Evolutionary conservation across 1,140 invertebrate species (phyloP), one percentile per base, ranked within the genome.

Genomic region (Pogonomyrmex barbatus): DNA sequence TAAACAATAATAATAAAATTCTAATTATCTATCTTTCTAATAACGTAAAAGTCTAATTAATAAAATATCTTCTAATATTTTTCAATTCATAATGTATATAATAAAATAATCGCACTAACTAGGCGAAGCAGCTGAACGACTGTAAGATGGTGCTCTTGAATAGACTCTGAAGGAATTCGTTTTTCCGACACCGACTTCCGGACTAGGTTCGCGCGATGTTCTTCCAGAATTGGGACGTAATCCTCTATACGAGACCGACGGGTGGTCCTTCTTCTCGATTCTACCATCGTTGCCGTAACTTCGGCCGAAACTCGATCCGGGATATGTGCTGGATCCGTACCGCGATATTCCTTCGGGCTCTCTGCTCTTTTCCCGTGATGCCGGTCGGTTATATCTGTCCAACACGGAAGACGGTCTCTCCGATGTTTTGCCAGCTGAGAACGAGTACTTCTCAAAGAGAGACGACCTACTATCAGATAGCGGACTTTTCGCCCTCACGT

Each of bases 391-490:
- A 83, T 94, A 94, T 90, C 92, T 93, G 47, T 94, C 94, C 73
- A 94, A 90, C 52, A 94, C 91, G 68, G 94, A 94, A 58, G 92
- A 91, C 36, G 93, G 89, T 54, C 93, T 89, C 33, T 94, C 94
- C 30, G 90, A 86, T 84, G 91, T 89, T 91, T 94, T 94, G 79
- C 85, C 91, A 70, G 70, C 76, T 42, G 91, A 87, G 52, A 88
- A 87, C 50, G 92, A 91, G 89, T 95, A 95, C 86, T 94, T 94
- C 52, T 95, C 94, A 33, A 93, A 87, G 67, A 95, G 89, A 36
- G 93, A 93, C 52, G 92, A 89, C 88, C 91, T 89, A 75, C 92
- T 92, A 60, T 81, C 93, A 39, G 93, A 93, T 73, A 91, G 83
- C 45, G 93, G 92, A 87, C 93, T 93, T 79, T 92, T 94, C 54